Evolutionary conservation across 2,113 vertebrate species (phyloP), one percentile per base, ranked within the genome.

Genomic region (Tyto alba): DNA sequence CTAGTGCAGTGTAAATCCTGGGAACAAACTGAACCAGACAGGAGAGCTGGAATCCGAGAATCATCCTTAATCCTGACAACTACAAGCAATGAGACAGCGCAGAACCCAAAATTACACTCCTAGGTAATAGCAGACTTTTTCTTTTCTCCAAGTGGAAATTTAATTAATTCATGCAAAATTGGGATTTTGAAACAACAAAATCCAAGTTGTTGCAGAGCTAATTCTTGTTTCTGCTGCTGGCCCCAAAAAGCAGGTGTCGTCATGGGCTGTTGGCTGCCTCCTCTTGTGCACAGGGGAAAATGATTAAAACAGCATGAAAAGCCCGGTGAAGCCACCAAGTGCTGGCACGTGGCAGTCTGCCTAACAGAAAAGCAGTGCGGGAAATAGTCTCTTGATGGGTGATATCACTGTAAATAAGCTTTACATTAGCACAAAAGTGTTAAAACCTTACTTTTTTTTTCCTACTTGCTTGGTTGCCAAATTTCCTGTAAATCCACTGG

Each of bases 91-190:
- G 80, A 52, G 74, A 85, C 75, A 52, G 36, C 83, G 80, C 38
- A 78, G 81, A 94, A 88, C 50, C 27, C 67, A 79, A 93, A 95
- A 89, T 94, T 96, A 80, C 66, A 60, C 45, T 56, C 71, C 79
- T 72, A 91, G 57, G 45, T 88, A 91, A 87, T 45, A 95, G 62
- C 52, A 87, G 68, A 63, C 32, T 14, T 45, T 34, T 85, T 81
- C 89, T 84, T 68, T 77, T 83, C 64, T 93, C 53, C 62, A 41
- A 63, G 56, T 59, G 47, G 55, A 91, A 75, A 66, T 76, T 50
- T 85, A 85, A 78, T 91, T 53, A 47, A 47, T 85, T 55, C n/a
- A 40, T 76, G 29, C 21, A 56, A 87, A 57, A 16, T 3, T 76
- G 53, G 32, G 26, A 43, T 62, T 79, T 83, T 53, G 43, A 89